Evolutionary conservation across 2,797 vertebrate genomes (phyloP), one percentile per base, ranked within the genome.

Genomic region (Halcyon smyrnensis): DNA sequence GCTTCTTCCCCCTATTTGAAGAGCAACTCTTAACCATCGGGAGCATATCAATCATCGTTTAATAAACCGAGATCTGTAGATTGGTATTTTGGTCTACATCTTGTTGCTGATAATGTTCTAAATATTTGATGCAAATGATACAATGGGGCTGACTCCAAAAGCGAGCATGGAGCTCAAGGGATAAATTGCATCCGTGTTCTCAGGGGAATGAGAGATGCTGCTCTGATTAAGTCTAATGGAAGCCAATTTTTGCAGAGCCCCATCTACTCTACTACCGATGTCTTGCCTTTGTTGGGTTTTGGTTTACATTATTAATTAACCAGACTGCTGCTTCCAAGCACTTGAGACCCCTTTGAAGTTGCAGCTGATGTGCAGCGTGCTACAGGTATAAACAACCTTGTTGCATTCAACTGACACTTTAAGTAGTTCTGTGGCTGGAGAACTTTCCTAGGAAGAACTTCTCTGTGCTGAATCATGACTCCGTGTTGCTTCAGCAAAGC

Each of bases 251-350:
- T 84, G 59, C 56, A 84, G 48, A 84, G 64, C 70, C 48, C 28
- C 1, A 6, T 34, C 3, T 51, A 48, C 36, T 50, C 15, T 28
- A 2, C 37, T 51, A 43, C 56, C n/a, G 73, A 14, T 70, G 39
- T 43, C 51, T 86, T 94, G 71, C 63, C 60, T 95, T 75, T 95
- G 85, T 25, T 76, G 77, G 77, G 48, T 74, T 95, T 93, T 80
- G 39, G 12, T 93, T 95, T 94, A 70, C 80, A 92, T 93, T 89
- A 90, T 95, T 96, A 94, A 95, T 96, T 93, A 94, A 77, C 34
- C 64, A 59, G 41, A 45, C 51, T 77, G 39, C 73, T 82, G 51
- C 83, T 96, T 87, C 80, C 63, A 73, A 93, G 77, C 43, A 60
- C 80, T 67, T 75, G 67, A 82, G 80, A 82, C 56, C 67, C 70